phyloP scores from a whole-genome alignment of 2,888 invertebrate species.

The Brachypalpus laphriformis region DNA sequence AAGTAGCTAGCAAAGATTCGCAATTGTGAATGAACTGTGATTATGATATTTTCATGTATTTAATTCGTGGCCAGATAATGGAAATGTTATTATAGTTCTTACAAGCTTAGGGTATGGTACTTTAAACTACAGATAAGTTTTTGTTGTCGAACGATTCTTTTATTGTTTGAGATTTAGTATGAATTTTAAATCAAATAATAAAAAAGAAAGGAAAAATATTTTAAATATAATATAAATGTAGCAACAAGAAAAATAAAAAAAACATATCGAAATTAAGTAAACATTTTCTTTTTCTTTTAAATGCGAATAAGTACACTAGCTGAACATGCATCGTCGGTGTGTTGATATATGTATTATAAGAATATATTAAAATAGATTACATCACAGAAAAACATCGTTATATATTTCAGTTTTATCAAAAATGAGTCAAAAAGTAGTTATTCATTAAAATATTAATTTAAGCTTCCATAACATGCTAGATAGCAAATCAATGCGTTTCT shows the following conservation, averaged over 20 bases:
- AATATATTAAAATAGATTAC: background rate
- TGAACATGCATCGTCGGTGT: constrained; percentile 58
- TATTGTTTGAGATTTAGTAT: constrained; percentile 12
- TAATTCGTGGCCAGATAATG: constrained; percentile 27
- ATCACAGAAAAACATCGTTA: background rate
- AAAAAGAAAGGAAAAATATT: constrained; percentile 8
- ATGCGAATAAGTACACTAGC: constrained; percentile 48
- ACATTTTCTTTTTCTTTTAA: background rate
- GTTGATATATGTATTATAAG: constrained; percentile 21
- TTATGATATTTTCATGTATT: constrained; percentile 34
- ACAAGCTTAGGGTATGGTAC: constrained; percentile 40
- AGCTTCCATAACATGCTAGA: constrained; percentile 39
- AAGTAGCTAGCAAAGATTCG: constrained; percentile 2
- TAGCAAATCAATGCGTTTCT: constrained; percentile 19
- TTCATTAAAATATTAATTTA: background rate
- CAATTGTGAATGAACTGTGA: constrained; percentile 40
- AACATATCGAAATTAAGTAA: background rate
- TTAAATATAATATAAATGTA: constrained; percentile 7
- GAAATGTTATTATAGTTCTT: constrained; percentile 9
- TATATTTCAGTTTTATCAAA: background rate
- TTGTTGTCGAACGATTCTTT: constrained; percentile 15
- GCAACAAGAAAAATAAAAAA: constrained; percentile 30
- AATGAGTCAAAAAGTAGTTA: background rate
- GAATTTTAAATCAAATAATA: background rate
- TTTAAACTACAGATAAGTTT: constrained; percentile 26